Conservation (phyloP, 2,113 vertebrate genomes). For the Glaucomys volans region DNA sequence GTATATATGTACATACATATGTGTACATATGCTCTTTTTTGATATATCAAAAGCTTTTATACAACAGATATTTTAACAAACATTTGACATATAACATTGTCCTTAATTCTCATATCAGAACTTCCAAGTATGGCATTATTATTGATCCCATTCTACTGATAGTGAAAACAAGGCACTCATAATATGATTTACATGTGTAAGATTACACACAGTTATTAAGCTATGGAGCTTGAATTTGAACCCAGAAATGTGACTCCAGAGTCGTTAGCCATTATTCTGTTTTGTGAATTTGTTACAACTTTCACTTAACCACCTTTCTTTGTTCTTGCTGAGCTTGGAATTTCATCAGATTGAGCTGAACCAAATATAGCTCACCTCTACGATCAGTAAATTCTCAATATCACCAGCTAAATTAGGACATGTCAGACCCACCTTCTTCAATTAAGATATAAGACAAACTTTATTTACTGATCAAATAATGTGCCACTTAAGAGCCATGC, state of each 20-base stretch:
- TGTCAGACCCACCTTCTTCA: not conserved
- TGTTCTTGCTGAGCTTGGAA: conserved; percentile 2
- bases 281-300: not conserved
- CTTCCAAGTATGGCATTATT: not conserved
- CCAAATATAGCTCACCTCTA: not conserved
- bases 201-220: not conserved
- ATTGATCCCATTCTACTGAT: not conserved
- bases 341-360: not conserved
- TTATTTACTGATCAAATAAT: not conserved
- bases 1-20: too few species aligned
- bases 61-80: not conserved
- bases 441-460: not conserved
- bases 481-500: not conserved
- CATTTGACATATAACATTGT: not conserved
- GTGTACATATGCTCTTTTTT: too few species aligned
- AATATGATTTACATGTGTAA: not conserved
- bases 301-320: not conserved
- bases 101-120: not conserved
- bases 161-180: not conserved
- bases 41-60: not conserved
- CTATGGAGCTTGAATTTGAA: not conserved
- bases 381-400: not conserved
- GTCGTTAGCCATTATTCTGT: not conserved
- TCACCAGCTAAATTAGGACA: conserved; percentile 18
- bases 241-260: not conserved